A percentile compares a stretch with the other conserved stretches of the same genome.
Conservation (phyloP, 2,888 invertebrate species). For the Caenorhabditis imperialis region DNA sequence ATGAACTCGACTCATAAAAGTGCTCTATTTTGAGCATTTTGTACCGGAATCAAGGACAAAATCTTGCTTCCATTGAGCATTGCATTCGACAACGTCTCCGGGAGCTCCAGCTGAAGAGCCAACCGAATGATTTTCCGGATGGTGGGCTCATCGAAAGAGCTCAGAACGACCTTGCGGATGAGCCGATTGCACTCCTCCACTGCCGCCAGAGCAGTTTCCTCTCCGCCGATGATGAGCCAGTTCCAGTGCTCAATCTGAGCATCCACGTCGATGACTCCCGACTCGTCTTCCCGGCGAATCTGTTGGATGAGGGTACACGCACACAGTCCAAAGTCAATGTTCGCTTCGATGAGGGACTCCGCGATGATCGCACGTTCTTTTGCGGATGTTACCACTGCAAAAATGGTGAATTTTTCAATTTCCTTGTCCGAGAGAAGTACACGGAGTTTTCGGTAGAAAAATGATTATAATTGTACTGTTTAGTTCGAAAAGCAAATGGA, state of each 20-base stretch:
- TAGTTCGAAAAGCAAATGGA: too few species aligned
- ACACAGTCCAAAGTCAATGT: slow-evolving; percentile 35
- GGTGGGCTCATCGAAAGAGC: slow-evolving; percentile 13
- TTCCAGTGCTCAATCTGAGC: slow-evolving; percentile 52
- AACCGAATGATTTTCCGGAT: slow-evolving; percentile 30
- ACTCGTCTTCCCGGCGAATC: slow-evolving; percentile 26
- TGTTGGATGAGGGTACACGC: slow-evolving; percentile 38
- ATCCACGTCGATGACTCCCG: slow-evolving; percentile 1
- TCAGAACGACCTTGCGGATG: slow-evolving; percentile 32
- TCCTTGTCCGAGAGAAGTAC: too few species aligned
- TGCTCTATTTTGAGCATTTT: too few species aligned
- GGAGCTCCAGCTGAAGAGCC: slow-evolving; percentile 32
- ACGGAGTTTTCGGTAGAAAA: too few species aligned
- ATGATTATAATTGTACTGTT: too few species aligned
- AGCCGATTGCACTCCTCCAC: slow-evolving; percentile 52
- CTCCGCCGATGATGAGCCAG: slow-evolving; percentile 48
- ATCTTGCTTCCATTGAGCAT: slow-evolving; percentile 12
- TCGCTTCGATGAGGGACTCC: slow-evolving; percentile 13
- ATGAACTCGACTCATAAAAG: too few species aligned
- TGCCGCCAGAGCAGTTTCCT: slow-evolving; percentile 47
- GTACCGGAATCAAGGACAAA: slow-evolving; percentile 35
- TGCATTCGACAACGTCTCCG: slow-evolving; percentile 13
- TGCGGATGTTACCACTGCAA: slow-evolving; percentile 35
- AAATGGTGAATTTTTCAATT: too few species aligned
- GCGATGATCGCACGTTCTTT: slow-evolving; percentile 31